phyloP scores from a whole-genome alignment of 2,113 vertebrate species.

The Pachycephala philippinensis region DNA sequence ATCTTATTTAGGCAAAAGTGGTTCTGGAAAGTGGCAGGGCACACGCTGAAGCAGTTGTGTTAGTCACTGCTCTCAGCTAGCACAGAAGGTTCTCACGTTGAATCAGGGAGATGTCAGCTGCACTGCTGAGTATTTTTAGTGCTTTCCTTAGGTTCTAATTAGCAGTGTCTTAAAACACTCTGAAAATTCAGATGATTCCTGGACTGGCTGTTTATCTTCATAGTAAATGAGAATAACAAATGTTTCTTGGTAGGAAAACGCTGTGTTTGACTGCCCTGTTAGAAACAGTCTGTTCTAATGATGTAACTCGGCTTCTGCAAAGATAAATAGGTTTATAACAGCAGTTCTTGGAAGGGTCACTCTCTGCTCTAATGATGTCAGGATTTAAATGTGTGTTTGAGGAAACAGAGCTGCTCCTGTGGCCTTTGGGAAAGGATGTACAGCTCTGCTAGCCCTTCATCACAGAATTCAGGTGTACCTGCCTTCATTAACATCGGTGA shows the following conservation, averaged over 20 bases:
- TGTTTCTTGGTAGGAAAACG: not conserved
- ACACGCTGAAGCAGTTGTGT: not conserved
- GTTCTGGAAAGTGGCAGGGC: not conserved
- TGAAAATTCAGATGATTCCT: not conserved
- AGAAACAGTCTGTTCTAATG: not conserved
- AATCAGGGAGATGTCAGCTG: constrained; percentile 19
- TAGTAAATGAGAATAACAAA: not conserved
- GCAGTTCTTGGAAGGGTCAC: not conserved
- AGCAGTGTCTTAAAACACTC: not conserved
- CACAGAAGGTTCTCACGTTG: constrained; percentile 23
- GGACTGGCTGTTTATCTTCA: not conserved
- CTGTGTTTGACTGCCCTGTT: not conserved
- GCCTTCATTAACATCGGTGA: not conserved
- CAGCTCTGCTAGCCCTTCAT: not conserved
- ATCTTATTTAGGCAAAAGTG: not conserved
- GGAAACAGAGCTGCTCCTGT: not conserved
- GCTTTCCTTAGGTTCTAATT: not conserved
- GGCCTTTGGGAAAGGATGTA: not conserved
- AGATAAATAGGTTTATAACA: not conserved
- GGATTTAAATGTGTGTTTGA: not conserved
- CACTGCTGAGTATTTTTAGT: constrained; percentile 7
- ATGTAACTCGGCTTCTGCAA: not conserved
- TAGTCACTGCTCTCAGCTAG: constrained; percentile 10
- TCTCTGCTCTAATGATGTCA: not conserved
- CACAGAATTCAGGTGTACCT: not conserved